Percentiles rank a stretch among this genome's conserved stretches.
These are phyloP conservation scores for Heliconius congener DNA, from an alignment of 1,140 invertebrate genomes.

Conservation along the genomic window DNA sequence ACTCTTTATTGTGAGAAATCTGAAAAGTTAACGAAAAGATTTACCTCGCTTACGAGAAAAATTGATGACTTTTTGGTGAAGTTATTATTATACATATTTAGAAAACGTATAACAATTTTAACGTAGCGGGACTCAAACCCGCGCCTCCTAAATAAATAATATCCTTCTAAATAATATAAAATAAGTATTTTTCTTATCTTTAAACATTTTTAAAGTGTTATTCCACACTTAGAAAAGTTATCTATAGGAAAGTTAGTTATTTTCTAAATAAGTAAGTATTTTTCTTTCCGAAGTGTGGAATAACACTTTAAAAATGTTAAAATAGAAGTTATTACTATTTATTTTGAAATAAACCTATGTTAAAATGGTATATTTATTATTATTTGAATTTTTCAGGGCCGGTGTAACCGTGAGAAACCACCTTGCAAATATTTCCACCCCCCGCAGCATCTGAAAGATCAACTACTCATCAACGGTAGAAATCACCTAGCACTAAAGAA, in stretches of 20 bases:
- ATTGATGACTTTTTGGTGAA: too few relatives aligned
- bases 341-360: neutral
- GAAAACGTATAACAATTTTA: too few relatives aligned
- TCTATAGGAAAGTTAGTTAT: too few relatives aligned
- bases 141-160: too few relatives aligned
- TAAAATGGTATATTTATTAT: slow-evolving; percentile 1
- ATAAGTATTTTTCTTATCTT: too few relatives aligned
- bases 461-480: slow-evolving; percentile 99
- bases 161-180: too few relatives aligned
- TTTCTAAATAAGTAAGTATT: too few relatives aligned
- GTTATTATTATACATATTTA: neutral
- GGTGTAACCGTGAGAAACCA: slow-evolving; percentile 99
- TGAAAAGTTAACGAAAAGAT: neutral
- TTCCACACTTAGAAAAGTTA: too few relatives aligned
- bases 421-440: slow-evolving; percentile 99
- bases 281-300: too few relatives aligned
- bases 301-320: too few relatives aligned
- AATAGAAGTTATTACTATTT: neutral
- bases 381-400: slow-evolving; percentile 89
- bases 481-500: slow-evolving; percentile 99
- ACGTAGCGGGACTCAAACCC: too few relatives aligned
- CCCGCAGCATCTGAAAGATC: slow-evolving; percentile 99
- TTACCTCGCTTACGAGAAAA: neutral
- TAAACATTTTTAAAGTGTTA: too few relatives aligned
- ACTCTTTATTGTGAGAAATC: neutral